Conservation (phyloP, 2,113 vertebrate genomes). For the Gadus chalcogrammus region DNA sequence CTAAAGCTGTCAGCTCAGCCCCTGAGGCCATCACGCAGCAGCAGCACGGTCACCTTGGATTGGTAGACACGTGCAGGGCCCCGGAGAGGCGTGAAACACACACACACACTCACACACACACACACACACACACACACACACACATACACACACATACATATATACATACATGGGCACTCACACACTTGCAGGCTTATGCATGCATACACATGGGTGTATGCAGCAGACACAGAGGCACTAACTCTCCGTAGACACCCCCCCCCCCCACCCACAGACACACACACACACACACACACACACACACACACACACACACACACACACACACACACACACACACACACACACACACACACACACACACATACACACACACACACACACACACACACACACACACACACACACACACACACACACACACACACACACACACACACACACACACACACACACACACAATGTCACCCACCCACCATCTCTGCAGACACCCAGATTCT, state of each 20-base stretch:
- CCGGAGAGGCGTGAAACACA: conserved; percentile 33
- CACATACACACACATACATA: too few species aligned
- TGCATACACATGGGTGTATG: conserved; percentile 21
- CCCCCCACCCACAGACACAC: conserved; percentile 16
- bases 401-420: conserved; percentile 19
- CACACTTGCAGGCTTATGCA: conserved; percentile 19
- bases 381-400: conserved; percentile 1
- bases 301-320: conserved; percentile 1
- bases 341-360: conserved; percentile 11
- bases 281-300: conserved; percentile 19
- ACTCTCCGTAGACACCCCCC: conserved; percentile 19
- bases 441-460: conserved; percentile 12
- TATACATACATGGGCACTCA: neutral
- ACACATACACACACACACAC: conserved; percentile 10
- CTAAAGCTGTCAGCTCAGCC: conserved; percentile 76
- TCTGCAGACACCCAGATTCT: neutral
- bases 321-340: conserved; percentile 12
- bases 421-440: conserved; percentile 1
- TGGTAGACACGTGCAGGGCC: conserved; percentile 48
- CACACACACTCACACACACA: neutral
- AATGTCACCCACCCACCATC: conserved; percentile 2
- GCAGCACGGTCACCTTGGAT: conserved; percentile 77
- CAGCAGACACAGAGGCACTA: conserved; percentile 43
- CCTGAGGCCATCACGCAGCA: conserved; percentile 58
- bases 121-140: too few species aligned